Conservation (phyloP, 1,140 invertebrate species). For the Musca vetustissima region DNA sequence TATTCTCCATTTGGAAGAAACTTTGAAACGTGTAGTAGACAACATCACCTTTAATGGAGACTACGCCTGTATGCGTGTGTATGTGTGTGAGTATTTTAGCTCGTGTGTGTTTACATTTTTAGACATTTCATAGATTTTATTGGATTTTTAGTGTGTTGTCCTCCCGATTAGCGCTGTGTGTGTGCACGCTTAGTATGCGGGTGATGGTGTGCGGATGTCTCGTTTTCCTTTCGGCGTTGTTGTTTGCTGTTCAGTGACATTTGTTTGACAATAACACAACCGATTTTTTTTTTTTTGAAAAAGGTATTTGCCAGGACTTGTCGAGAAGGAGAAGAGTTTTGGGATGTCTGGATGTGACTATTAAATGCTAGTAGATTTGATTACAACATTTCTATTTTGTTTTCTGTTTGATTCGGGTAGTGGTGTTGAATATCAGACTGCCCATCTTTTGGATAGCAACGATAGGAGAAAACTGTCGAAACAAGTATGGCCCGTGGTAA, state of each 20-base stretch:
- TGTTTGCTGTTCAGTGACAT: conserved; percentile 10
- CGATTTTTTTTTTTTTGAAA: conserved; percentile 15
- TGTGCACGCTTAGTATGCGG: background rate
- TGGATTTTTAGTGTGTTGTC: conserved; percentile 9
- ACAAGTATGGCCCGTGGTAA: too few relatives aligned
- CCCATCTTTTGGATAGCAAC: too few relatives aligned
- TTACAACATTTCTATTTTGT: too few relatives aligned
- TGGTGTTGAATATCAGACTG: too few relatives aligned
- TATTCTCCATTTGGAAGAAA: too few relatives aligned
- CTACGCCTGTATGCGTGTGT: background rate
- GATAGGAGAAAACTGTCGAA: too few relatives aligned
- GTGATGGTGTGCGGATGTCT: background rate
- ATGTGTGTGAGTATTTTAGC: background rate
- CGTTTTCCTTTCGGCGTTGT: background rate
- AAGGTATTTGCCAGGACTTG: conserved; percentile 1
- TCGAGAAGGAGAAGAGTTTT: too few relatives aligned
- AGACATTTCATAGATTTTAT: conserved; percentile 21
- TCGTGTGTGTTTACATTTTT: conserved; percentile 15
- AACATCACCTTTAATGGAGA: background rate
- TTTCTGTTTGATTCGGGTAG: too few relatives aligned
- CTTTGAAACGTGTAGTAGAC: background rate
- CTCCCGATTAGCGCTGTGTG: background rate
- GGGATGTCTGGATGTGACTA: too few relatives aligned
- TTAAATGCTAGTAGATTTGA: too few relatives aligned
- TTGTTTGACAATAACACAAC: conserved; percentile 17